Base-by-base conservation (phyloP, 2,113 vertebrate genomes). In the Heliornis fulica region DNA sequence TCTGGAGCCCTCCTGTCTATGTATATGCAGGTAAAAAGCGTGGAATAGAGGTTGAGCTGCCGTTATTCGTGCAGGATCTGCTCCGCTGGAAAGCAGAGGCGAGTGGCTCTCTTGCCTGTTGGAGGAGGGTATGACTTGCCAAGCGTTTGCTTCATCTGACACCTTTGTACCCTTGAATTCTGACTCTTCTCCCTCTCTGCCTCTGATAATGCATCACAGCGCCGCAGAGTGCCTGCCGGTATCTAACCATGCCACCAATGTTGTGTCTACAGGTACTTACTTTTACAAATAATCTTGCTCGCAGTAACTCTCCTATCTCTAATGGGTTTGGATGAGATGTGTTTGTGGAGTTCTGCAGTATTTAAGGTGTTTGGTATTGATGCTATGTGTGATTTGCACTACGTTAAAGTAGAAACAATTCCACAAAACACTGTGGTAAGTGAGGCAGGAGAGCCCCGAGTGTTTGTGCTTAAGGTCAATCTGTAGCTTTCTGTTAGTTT, bases 151-250 rank as follows among this genome's bases (percentile, higher is more conserved):
- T 92, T 96, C 98, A 75, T 97, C 98, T 23, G 99, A 99, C 94
- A 98, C 98, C 25, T 99, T 99, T 97, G 93, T 98, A 75, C 96
- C 98, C 41, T 98, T 99, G 97, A 98, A 98, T 85, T 98, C 98
- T 72, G 99, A 99, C 40, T 98, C 99, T 77, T 97, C 98, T 86
- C 96, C 98, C 65, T 96, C 98, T 56, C 97, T 99, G 94, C 99
- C 99, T 77, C 98, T 99, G 97, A 99, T 99, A 92, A 99, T 99
- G 99, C 99, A 99, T 85, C 99, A 99, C 93, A 98, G 98, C 53
- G 89, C 98, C 4, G 97, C 98, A 8, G 99, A 99, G 95, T 99
- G 99, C 90, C 98, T 99, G 63, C 98, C 99, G 3, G 97, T 98
- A 97, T 98, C 98, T 93, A 99, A 98, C 95, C 99, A 99, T 36